Evolutionary conservation across 1,140 invertebrate species (phyloP), one percentile per base, ranked within the genome.

Genomic region (Cydia amplana): DNA sequence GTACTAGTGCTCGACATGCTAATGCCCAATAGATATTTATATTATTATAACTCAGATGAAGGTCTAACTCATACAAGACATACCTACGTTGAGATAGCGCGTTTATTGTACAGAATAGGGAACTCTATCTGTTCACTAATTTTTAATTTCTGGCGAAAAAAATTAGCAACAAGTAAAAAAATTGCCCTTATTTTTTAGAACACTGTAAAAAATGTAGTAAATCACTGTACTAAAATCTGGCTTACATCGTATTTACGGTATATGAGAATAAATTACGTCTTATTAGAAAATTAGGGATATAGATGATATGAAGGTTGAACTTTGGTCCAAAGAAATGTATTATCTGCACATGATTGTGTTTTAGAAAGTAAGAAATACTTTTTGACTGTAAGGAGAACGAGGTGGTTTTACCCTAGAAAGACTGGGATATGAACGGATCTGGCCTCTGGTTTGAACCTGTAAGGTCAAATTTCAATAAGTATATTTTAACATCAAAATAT

Each of bases 241-340:
- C 32, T 74, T 74, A 25, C 25, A 63, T 70, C 25, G 9, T 70
- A 70, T 70, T 70, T 70, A 43, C 65, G 18, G 16, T 43, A 40
- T 70, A 40, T 70, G 32, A 36, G 36, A 40, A 36, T 67, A 67
- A 74, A 51, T 51, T 74, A 64, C 51, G 43, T 74, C 20, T 74
- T 55, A 55, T 43, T 74, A 60, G 55, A 55, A 74, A 72, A 74
- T 46, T 77, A 80, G 76, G 75, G 74, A 72, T 82, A 83, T 82
- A 83, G 80, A 83, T 77, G 85, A 87, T 79, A 77, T 84, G 87
- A 92, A 91, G 90, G 90, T 92, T 92, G 90, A 92, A 91, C 83
- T 91, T 91, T 92, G 90, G 90, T 92, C 90, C 90, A 92, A 92
- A 90, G 85, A 89, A 87, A 85, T 86, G 85, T 88, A 91, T 87